Conservation (phyloP, 2,797 vertebrate species). For the Chanos chanos region DNA sequence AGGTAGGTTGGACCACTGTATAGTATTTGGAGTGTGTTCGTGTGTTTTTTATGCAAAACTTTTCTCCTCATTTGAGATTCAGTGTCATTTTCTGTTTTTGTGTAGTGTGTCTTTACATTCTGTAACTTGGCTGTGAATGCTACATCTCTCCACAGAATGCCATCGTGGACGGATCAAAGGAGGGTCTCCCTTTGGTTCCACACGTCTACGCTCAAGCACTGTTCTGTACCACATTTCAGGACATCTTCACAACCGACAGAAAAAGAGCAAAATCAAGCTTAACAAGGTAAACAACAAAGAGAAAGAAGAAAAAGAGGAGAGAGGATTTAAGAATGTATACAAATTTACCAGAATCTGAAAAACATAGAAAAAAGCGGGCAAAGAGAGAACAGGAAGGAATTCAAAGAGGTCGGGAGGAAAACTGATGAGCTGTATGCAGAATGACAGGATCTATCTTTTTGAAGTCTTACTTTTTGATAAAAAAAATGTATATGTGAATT, state of each 20-base stretch:
- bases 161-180: constrained; percentile 83
- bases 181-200: constrained; percentile 82
- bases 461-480: too few relatives aligned
- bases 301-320: neutral
- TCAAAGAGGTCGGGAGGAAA: too few relatives aligned
- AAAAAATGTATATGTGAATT: too few relatives aligned
- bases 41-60: too few relatives aligned
- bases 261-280: constrained; percentile 95
- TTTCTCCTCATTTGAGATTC: too few relatives aligned
- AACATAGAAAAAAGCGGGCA: neutral
- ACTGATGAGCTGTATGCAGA: too few relatives aligned
- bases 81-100: too few relatives aligned
- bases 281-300: constrained; percentile 79
- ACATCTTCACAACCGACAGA: constrained; percentile 92
- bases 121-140: too few relatives aligned
- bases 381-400: neutral
- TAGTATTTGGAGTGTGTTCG: too few relatives aligned
- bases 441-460: too few relatives aligned
- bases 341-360: neutral
- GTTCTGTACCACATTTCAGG: constrained; percentile 97
- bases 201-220: constrained; percentile 83
- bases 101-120: too few relatives aligned
- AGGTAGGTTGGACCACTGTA: too few relatives aligned
- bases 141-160: constrained; percentile 73
- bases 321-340: neutral